These are phyloP conservation scores for Pollimyrus isidori DNA, from an alignment of 2,113 vertebrate species.

Conservation along the genomic window DNA sequence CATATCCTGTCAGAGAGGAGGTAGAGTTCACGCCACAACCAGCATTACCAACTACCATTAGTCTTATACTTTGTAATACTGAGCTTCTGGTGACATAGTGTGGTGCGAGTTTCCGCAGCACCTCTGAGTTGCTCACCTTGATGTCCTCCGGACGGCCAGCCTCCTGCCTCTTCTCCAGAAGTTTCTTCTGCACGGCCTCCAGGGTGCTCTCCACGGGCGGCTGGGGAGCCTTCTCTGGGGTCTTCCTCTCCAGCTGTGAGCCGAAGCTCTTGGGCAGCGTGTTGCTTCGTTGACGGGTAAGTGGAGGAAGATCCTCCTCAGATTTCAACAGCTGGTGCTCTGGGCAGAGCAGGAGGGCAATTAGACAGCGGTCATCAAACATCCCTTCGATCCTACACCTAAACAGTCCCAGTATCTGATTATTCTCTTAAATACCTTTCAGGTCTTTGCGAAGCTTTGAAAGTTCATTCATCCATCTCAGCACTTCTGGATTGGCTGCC, in stretches of 20 bases:
- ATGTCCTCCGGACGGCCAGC: constrained; percentile 81
- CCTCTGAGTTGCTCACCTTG: constrained; percentile 65
- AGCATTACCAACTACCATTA: background rate
- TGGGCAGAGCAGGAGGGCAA: constrained; percentile 28
- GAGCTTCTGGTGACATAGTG: background rate
- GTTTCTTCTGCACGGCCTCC: constrained; percentile 77
- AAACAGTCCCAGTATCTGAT: background rate
- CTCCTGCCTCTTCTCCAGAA: constrained; percentile 84
- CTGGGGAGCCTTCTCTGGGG: constrained; percentile 71
- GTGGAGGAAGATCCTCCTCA: constrained; percentile 79
- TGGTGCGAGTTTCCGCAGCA: background rate
- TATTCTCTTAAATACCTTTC: constrained; percentile 67
- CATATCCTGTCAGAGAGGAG: constrained; percentile 73
- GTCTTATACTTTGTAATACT: background rate
- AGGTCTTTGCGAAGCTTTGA: constrained; percentile 86
- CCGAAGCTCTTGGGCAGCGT: constrained; percentile 96
- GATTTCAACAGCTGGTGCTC: constrained; percentile 85
- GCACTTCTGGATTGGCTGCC: constrained; percentile 84
- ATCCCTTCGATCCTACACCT: background rate
- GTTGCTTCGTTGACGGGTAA: constrained; percentile 88
- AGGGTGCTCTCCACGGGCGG: constrained; percentile 80
- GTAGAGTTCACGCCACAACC: background rate
- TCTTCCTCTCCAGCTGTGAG: constrained; percentile 87
- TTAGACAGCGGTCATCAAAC: background rate
- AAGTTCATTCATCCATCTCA: constrained; percentile 92